Base-by-base conservation (phyloP, 2,797 vertebrate species). In the Falco novaeseelandiae region DNA sequence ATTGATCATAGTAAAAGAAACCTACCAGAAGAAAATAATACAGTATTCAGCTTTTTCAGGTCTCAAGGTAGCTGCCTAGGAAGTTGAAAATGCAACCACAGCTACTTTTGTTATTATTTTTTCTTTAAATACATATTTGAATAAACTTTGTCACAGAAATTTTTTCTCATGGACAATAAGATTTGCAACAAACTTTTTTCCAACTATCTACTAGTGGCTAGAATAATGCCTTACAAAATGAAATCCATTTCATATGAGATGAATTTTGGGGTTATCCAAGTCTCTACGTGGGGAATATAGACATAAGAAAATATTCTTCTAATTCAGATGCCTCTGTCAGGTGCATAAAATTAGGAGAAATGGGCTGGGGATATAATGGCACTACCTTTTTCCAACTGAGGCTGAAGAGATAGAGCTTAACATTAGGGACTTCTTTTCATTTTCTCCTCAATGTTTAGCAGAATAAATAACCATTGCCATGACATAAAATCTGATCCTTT, bases 1-100 rank as follows among this genome's bases (percentile, higher is more conserved):
- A 93, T 87, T 84, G 73, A 81, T 95, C 58, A 88, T 25, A 88
- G 70, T 55, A 82, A 87, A 87, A 90, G 34, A 95, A 95, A 83
- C 32, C 16, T 92, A 73, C 46, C 27, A 93, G 58, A 93, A 93
- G 34, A 62, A 96, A 95, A 72, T 38, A 72, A 85, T 52, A 38
- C 6, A n/a, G 12, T 76, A 44, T 51, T 74, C 36, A 85, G 27
- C 38, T 34, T 72, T 89, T 80, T 72, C 29, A 86, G 7, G 17
- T 94, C 66, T 88, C 79, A 57, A 72, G 32, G 23, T 59, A 91
- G 52, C 12, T 93, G 2, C n/a, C 44, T 58, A 93, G 63, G 62
- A 34, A 57, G 42, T 40, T 84, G 61, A 93, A 95, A 90, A 18
- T 76, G 19, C 44, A 85, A 54, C 20, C 12, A 63, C 8, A 85